Evolutionary conservation across 2,888 invertebrate species (phyloP).

Genomic region (Hirudinaria manillensis): DNA sequence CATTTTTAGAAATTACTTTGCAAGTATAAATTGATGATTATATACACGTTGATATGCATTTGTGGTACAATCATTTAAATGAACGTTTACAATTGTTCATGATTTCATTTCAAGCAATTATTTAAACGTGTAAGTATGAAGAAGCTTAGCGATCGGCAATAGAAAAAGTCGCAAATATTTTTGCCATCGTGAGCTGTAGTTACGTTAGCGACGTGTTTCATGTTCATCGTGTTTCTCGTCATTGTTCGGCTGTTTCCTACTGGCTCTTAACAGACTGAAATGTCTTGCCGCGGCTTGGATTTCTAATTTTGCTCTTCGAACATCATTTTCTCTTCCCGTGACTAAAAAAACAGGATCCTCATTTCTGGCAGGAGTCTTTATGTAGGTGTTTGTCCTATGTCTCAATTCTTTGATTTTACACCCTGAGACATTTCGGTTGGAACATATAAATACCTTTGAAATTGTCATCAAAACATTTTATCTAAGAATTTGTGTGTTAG

Average conservation of each 20-base stretch:
- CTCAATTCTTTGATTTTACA: conserved; percentile 27
- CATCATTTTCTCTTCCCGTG: conserved; percentile 15
- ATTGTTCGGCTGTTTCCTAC: background rate
- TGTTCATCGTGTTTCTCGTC: too few relatives aligned
- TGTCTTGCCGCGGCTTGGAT: background rate
- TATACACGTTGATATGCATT: too few relatives aligned
- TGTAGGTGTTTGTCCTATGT: conserved; percentile 22
- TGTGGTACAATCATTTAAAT: too few relatives aligned
- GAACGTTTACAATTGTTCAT: too few relatives aligned
- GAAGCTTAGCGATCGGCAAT: too few relatives aligned
- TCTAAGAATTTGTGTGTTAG: background rate
- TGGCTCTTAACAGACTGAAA: conserved; percentile 8
- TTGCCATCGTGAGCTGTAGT: too few relatives aligned
- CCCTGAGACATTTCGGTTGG: background rate
- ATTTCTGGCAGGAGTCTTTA: conserved; percentile 8
- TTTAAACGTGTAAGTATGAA: too few relatives aligned
- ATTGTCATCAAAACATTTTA: background rate
- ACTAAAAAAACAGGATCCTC: conserved; percentile 18
- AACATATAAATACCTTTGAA: background rate
- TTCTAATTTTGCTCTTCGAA: background rate
- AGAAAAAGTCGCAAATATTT: too few relatives aligned
- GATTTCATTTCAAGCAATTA: too few relatives aligned
- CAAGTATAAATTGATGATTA: too few relatives aligned
- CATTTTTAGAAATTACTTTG: too few relatives aligned
- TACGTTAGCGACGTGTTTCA: too few relatives aligned